Conservation (phyloP, 2,888 invertebrate species). For the Antheraea yamamai region DNA sequence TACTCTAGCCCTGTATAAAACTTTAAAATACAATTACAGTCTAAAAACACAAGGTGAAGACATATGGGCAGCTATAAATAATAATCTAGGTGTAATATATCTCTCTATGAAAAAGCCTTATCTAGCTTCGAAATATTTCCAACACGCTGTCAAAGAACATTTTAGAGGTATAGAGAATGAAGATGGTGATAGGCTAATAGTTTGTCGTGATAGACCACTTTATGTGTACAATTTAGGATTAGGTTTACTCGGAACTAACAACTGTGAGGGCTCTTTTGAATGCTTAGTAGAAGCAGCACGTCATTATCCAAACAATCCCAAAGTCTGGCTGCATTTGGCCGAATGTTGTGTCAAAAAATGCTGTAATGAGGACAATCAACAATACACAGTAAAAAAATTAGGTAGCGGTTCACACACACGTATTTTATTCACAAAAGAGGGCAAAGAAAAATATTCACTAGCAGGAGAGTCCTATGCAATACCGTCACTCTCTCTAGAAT, state of each 20-base stretch:
- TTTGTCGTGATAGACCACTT: conserved; percentile 80
- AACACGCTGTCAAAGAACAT: conserved; percentile 90
- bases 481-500: conserved; percentile 93
- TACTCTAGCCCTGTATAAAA: conserved; percentile 65
- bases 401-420: conserved; percentile 75
- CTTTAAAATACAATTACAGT: conserved; percentile 65
- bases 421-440: conserved; percentile 64
- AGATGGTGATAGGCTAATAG: conserved; percentile 66
- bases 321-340: conserved; percentile 95
- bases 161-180: conserved; percentile 71
- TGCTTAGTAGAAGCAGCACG: conserved; percentile 93
- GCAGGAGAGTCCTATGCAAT: conserved; percentile 90
- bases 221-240: conserved; percentile 93
- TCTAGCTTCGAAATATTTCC: conserved; percentile 90
- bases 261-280: conserved; percentile 93
- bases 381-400: conserved; percentile 70
- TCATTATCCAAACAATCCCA: conserved; percentile 92
- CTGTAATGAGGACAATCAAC: conserved; percentile 79
- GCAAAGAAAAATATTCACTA: conserved; percentile 67
- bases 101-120: conserved; percentile 91
- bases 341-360: conserved; percentile 93
- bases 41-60: conserved; percentile 73
- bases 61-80: conserved; percentile 84
- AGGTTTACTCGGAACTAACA: conserved; percentile 89
- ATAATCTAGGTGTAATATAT: conserved; percentile 91